Evolutionary conservation across 2,888 invertebrate species (phyloP).

Genomic region (Rhogogaster chlorosoma): DNA sequence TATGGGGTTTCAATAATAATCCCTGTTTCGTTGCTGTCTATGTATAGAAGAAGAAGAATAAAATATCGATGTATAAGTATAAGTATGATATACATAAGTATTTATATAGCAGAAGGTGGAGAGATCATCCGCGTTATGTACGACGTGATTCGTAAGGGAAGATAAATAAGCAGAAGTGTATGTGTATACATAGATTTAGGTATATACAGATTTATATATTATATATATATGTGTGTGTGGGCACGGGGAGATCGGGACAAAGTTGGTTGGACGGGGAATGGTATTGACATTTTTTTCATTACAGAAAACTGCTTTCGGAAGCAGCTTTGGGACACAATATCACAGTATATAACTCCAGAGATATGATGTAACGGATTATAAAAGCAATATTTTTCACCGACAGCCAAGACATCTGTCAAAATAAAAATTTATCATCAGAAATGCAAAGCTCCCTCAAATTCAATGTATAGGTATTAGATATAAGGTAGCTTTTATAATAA

Average conservation of each 20-base stretch:
- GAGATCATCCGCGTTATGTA: constrained; percentile 8
- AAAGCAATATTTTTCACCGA: constrained; percentile 38
- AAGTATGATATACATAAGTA: neutral
- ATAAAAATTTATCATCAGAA: constrained; percentile 31
- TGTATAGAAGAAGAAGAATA: neutral
- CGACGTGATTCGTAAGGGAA: neutral
- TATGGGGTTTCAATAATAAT: too few relatives aligned
- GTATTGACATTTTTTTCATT: constrained; percentile 47
- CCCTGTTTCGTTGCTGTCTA: too few relatives aligned
- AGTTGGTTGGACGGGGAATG: constrained; percentile 26
- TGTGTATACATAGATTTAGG: neutral
- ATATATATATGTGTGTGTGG: neutral
- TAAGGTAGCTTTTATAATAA: neutral
- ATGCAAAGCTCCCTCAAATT: neutral
- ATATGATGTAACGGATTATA: constrained; percentile 33
- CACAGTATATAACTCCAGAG: constrained; percentile 10
- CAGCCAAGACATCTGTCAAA: constrained; percentile 32
- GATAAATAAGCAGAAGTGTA: neutral
- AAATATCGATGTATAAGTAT: neutral
- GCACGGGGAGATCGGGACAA: neutral
- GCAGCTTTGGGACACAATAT: constrained; percentile 38
- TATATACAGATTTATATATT: neutral
- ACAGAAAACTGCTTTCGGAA: constrained; percentile 41
- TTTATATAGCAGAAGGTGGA: neutral
- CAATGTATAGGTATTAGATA: neutral